Evolutionary conservation across 2,113 vertebrate species (phyloP), one percentile per base, ranked within the genome.

Genomic region (Corythaeola cristata): DNA sequence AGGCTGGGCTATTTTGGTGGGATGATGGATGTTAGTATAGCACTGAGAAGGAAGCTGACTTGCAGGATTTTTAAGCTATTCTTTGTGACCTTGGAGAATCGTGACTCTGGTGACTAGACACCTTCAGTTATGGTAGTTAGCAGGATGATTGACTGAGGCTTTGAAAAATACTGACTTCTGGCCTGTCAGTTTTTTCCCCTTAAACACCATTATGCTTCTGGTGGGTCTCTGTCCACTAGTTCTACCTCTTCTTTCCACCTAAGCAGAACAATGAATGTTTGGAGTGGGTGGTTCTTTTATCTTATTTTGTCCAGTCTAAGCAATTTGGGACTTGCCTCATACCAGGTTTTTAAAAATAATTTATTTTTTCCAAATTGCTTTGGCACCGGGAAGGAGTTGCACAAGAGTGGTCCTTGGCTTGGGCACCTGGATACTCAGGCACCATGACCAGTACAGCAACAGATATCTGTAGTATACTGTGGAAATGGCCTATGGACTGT

Each of bases 211-310:
- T 71, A 30, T 82, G 33, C 35, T 89, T 94, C 74, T 91, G 49
- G 4, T 79, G 39, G 27, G 19, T 78, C 30, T 88, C 44, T 86
- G 21, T 71, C 56, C 50, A 59, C 62, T 64, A 64, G 12, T 81
- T 82, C 88, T 93, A 88, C 94, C 86, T 95, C 89, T 80, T 55
- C 44, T 78, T 81, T 85, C 53, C 81, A 85, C 58, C 30, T 33
- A 23, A 82, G 28, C 88, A 92, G 44, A 47, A 45, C 20, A 75
- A 41, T 72, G 56, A 77, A 85, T 90, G 66, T 90, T 87, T 84
- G 47, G 56, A 58, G 45, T n/a, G 14, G 49, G 28, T 6, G 64
- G 33, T 50, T 39, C 7, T 81, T 60, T 64, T 66, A 12, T 68
- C 69, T 69, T 45, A 22, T 76, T 93, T 85, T 67, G 28, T 81